Conservation (phyloP, 2,888 invertebrate species). For the Liopterus haemorrhoidalis region DNA sequence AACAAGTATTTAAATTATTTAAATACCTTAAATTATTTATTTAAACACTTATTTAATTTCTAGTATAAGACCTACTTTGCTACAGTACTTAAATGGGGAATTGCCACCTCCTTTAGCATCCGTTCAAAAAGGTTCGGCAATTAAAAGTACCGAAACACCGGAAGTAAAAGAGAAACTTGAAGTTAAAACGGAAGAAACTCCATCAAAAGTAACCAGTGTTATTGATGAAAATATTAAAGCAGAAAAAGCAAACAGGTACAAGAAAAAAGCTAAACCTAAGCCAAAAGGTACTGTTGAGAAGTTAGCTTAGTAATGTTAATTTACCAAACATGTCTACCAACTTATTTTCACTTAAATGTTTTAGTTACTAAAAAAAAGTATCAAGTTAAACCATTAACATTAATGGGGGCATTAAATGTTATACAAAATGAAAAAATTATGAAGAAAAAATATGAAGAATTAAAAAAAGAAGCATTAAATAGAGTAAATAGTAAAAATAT, state of each 20-base stretch:
- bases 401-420: constrained; percentile 39
- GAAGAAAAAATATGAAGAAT: constrained; percentile 36
- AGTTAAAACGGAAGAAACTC: neutral
- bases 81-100: constrained; percentile 15
- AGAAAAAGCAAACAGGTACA: constrained; percentile 8
- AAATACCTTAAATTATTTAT: neutral
- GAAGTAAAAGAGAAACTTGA: constrained; percentile 4
- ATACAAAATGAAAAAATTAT: constrained; percentile 36
- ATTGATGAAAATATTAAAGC: constrained; percentile 16
- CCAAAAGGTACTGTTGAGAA: too few relatives aligned
- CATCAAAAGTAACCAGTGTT: constrained; percentile 11
- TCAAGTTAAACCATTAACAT: constrained; percentile 33
- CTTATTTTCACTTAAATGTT: too few relatives aligned
- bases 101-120: constrained; percentile 12
- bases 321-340: too few relatives aligned
- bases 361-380: constrained; percentile 24
- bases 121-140: constrained; percentile 8
- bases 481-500: constrained; percentile 37
- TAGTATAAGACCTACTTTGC: constrained; percentile 16
- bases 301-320: too few relatives aligned
- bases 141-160: neutral
- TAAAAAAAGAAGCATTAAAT: constrained; percentile 39
- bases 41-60: constrained; percentile 2
- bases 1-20: constrained; percentile 10
- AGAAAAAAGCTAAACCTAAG: constrained; percentile 14